Conservation (phyloP, 2,113 vertebrate species). For the Python bivittatus region DNA sequence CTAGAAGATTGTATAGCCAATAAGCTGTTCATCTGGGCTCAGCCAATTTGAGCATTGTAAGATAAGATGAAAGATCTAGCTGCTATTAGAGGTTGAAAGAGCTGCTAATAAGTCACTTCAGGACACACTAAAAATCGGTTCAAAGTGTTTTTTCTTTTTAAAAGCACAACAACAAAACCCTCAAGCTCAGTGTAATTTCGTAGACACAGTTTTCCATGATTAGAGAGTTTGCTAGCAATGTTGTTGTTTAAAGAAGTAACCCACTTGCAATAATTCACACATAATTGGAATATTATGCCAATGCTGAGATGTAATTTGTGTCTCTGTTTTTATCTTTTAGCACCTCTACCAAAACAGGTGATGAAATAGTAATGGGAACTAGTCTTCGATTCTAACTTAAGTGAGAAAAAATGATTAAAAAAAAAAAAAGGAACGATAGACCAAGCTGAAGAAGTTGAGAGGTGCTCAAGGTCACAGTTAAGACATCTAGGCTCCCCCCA, state of each 20-base stretch:
- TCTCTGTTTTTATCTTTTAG: conserved; percentile 52
- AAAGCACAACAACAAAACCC: background rate
- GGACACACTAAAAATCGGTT: conserved; percentile 64
- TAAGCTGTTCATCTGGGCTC: conserved; percentile 49
- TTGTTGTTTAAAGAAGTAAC: background rate
- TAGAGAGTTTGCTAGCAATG: background rate
- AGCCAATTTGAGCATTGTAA: conserved; percentile 57
- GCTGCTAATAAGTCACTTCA: conserved; percentile 62
- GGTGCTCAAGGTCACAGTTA: background rate
- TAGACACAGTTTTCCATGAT: conserved; percentile 55
- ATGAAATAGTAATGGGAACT: conserved; percentile 67
- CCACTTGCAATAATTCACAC: conserved; percentile 25
- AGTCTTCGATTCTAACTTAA: conserved; percentile 36
- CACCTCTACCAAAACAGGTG: conserved; percentile 35
- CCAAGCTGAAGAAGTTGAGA: conserved; percentile 7
- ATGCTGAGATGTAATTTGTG: conserved; percentile 63
- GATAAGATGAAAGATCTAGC: conserved; percentile 62
- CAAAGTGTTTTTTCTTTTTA: conserved; percentile 32
- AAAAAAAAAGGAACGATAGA: background rate
- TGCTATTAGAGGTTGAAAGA: conserved; percentile 63
- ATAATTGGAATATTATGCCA: conserved; percentile 39
- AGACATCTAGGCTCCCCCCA: conserved; percentile 11
- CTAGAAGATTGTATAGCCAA: conserved; percentile 56
- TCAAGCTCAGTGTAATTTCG: conserved; percentile 45
- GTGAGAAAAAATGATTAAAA: conserved; percentile 27